Base-by-base conservation (phyloP, 2,113 vertebrate species). In the Anser cygnoides region DNA sequence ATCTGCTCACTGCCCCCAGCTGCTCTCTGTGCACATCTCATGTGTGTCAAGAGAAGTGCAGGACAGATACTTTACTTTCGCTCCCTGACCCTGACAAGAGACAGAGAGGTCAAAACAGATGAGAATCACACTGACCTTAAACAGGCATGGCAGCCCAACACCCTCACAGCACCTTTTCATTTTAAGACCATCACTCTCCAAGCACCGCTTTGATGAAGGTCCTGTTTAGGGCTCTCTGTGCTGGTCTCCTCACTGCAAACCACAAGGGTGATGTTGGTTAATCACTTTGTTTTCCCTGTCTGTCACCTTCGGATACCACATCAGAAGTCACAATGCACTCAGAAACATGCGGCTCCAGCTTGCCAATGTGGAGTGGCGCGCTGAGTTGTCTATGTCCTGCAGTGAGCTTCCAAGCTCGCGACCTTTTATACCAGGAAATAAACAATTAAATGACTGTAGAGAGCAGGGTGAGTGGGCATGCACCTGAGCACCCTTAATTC, bases 101-200 rank as follows among this genome's bases (percentile, higher is more conserved):
- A 17, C 17, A 6, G 55, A 37, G 63, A 43, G 81, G 82, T 3
- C 1, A 17, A 16, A 33, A 18, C 0, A 6, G 33, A 7, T 2
- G 81, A 35, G 39, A 8, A 33, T 0, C 21, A 44, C 89, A 96
- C 98, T 97, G 95, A 98, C 98, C 98, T 97, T 97, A 73, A 97
- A 96, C 7, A 98, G 97, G 97, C 98, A 97, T 28, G 97, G 97
- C 84, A 98, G 97, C 94, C 97, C 96, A 8, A 94, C 84, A 37
- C 87, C 97, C 90, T 97, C 67, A 16, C 98, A 98, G 92, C 98
- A 98, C 92, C 96, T 89, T 12, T 79, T 98, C 98, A 98, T 98
- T 22, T 59, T 96, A 6, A 37, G 66, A 31, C 1, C 80, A 94
- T 94, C 89, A 21, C 95, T 61, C 10, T 9, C 82, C 63, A 5